A percentile compares a stretch with the other conserved stretches of the same genome.
Evolutionary conservation across 2,888 invertebrate genomes (phyloP).

Genomic region (Euproctis similis): DNA sequence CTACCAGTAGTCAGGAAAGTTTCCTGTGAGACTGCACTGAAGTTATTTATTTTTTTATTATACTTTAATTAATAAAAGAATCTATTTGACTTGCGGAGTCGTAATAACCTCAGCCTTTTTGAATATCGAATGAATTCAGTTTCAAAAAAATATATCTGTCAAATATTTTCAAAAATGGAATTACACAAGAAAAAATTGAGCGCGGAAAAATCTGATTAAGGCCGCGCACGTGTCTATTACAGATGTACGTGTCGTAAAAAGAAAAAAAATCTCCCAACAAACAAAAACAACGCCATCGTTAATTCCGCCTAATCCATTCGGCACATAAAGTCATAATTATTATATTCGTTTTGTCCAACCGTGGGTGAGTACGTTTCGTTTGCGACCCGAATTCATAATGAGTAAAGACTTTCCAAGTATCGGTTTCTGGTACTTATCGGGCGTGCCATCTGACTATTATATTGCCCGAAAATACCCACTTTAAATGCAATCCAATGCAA

Average conservation of each 20-base stretch:
- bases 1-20: no score
- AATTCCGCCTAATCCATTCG: constrained; percentile 61
- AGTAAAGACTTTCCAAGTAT: constrained; percentile 67
- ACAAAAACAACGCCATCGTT: constrained; percentile 46
- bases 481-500: constrained; percentile 65
- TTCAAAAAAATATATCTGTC: no score
- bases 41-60: no score
- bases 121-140: no score
- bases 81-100: background rate
- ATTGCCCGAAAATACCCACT: constrained; percentile 74
- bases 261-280: constrained; percentile 34
- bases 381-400: constrained; percentile 70
- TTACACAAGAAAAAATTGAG: constrained; percentile 11
- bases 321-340: constrained; percentile 69
- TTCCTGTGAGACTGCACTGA: no score
- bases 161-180: no score
- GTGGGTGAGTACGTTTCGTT: constrained; percentile 49
- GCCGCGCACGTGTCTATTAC: constrained; percentile 14
- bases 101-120: no score
- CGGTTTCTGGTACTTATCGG: constrained; percentile 58
- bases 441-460: constrained; percentile 74
- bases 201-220: constrained; percentile 27
- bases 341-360: constrained; percentile 69
- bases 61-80: no score
- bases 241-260: constrained; percentile 38